Evolutionary conservation across 1,140 invertebrate species (phyloP).

Genomic region (Cydia amplana): DNA sequence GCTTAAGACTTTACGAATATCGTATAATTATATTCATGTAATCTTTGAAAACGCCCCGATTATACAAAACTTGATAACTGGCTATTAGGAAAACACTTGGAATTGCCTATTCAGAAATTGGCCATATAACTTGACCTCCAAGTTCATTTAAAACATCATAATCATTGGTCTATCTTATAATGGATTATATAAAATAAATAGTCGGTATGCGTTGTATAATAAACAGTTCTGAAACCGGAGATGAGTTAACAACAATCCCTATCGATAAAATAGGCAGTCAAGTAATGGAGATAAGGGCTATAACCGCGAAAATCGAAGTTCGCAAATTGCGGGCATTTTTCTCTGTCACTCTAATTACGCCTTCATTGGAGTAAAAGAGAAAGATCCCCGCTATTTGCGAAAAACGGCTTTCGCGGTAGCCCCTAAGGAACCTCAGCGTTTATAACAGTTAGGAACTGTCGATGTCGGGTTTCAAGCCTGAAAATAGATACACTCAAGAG

Average conservation of each 20-base stretch:
- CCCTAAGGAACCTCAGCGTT: no score
- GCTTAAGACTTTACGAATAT: background rate
- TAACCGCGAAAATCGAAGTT: no score
- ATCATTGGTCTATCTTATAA: background rate
- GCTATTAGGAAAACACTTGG: background rate
- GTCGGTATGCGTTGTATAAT: background rate
- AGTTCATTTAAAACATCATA: background rate
- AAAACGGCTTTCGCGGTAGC: no score
- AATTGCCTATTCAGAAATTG: background rate
- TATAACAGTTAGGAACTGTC: no score
- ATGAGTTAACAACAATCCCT: background rate
- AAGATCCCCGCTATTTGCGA: no score
- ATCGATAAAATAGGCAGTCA: background rate
- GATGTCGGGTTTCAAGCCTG: no score
- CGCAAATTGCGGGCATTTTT: no score
- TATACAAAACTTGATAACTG: background rate
- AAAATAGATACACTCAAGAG: no score
- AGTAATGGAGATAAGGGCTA: background rate
- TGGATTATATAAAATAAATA: background rate
- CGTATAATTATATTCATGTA: background rate
- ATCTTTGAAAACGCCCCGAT: background rate
- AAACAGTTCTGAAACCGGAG: background rate
- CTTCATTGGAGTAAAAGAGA: no score
- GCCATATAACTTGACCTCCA: background rate
- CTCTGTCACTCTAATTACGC: no score